Evolutionary conservation across 2,888 invertebrate genomes (phyloP).

Genomic region (Thelaira solivaga): DNA sequence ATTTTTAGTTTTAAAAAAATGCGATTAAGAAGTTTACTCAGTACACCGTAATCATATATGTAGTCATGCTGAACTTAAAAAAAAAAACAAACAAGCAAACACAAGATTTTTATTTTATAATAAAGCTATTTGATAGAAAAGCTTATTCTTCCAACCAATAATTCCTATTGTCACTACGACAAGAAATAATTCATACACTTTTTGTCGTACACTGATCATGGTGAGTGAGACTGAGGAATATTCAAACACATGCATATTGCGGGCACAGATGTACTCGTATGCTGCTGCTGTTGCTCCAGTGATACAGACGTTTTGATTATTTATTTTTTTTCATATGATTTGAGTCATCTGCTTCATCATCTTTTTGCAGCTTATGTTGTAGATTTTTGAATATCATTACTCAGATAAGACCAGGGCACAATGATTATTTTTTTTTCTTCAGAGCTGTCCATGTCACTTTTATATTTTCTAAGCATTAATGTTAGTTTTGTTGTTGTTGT

Average conservation of each 20-base stretch:
- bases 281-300: constrained; percentile 18
- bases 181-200: constrained; percentile 8
- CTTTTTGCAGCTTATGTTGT: constrained; percentile 55
- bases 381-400: constrained; percentile 65
- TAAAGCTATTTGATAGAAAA: neutral
- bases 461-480: constrained; percentile 56
- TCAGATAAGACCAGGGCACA: constrained; percentile 63
- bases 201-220: constrained; percentile 4
- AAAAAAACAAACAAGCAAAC: neutral
- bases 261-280: constrained; percentile 32
- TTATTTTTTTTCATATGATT: neutral
- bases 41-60: no score
- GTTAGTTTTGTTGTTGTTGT: constrained; percentile 23
- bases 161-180: neutral
- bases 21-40: no score
- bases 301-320: constrained; percentile 7
- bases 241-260: constrained; percentile 34
- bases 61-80: no score
- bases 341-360: constrained; percentile 48
- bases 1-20: no score
- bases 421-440: constrained; percentile 4
- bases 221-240: neutral
- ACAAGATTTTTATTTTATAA: neutral
- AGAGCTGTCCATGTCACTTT: constrained; percentile 44
- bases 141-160: constrained; percentile 2